Conservation (phyloP, 2,797 vertebrate species). For the Acanthiza pusilla region DNA sequence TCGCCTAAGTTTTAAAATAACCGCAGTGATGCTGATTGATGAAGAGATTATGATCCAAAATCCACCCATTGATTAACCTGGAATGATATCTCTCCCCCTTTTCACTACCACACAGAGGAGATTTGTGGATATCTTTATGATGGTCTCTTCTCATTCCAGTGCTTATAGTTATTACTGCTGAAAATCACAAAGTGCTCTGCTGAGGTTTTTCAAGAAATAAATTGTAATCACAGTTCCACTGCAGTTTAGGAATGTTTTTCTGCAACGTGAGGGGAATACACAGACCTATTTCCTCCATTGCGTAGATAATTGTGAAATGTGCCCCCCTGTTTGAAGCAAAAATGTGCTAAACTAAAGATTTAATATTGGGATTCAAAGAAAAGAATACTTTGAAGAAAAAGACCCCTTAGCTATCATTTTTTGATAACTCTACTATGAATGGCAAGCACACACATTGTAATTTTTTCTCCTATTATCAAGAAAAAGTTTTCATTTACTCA, state of each 20-base stretch:
- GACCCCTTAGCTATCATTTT: background rate
- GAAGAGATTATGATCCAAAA: background rate
- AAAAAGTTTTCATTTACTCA: background rate
- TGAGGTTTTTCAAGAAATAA: background rate
- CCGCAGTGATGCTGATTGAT: background rate
- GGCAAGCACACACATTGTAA: background rate
- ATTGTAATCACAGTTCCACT: background rate
- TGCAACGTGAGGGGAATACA: background rate
- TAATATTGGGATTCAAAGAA: background rate
- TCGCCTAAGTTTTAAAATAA: background rate
- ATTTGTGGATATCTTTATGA: background rate
- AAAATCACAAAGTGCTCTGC: background rate
- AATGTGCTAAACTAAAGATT: background rate
- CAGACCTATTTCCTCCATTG: background rate
- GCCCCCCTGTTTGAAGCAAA: background rate
- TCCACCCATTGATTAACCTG: background rate
- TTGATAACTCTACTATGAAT: background rate
- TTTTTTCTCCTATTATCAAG: background rate
- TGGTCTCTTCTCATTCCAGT: background rate
- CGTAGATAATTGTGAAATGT: background rate
- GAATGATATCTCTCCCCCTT: background rate
- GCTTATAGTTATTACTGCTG: background rate
- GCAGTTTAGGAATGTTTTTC: background rate
- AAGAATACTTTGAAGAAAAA: background rate
- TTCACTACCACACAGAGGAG: background rate